Evolutionary conservation across 1,140 invertebrate genomes (phyloP).

Genomic region (Cydia splendana): DNA sequence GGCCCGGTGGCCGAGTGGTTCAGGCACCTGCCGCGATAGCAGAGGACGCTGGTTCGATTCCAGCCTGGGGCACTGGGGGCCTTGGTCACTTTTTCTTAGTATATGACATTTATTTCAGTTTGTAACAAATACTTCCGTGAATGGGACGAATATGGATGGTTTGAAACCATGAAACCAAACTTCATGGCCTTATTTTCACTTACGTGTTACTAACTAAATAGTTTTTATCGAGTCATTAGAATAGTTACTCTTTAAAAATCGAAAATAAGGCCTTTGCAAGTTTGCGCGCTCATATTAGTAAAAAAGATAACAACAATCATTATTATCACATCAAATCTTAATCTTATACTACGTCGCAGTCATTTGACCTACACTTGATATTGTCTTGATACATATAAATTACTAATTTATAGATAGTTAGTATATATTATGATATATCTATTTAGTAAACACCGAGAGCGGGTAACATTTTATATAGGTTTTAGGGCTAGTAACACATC

Average conservation of each 20-base stretch:
- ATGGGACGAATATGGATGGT: neutral
- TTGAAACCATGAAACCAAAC: neutral
- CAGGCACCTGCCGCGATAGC: too few species aligned
- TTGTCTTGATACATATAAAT: slow-evolving; percentile 9
- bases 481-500: slow-evolving; percentile 28
- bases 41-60: too few species aligned
- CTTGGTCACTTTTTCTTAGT: too few species aligned
- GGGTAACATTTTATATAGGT: slow-evolving; percentile 28
- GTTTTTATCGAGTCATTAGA: too few species aligned
- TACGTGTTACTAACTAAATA: neutral
- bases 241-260: slow-evolving; percentile 31
- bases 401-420: neutral
- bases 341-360: slow-evolving; percentile 19
- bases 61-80: too few species aligned
- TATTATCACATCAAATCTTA: slow-evolving; percentile 42
- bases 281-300: slow-evolving; percentile 30
- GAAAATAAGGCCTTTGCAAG: neutral
- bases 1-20: too few species aligned
- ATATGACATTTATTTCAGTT: too few species aligned
- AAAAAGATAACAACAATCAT: slow-evolving; percentile 39
- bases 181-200: neutral
- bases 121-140: neutral
- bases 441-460: slow-evolving; percentile 10
- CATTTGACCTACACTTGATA: slow-evolving; percentile 21
- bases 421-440: neutral